Percentiles rank a stretch among this genome's conserved stretches.
Conservation (phyloP, 2,797 vertebrate genomes). For the Gadopsis marmoratus region DNA sequence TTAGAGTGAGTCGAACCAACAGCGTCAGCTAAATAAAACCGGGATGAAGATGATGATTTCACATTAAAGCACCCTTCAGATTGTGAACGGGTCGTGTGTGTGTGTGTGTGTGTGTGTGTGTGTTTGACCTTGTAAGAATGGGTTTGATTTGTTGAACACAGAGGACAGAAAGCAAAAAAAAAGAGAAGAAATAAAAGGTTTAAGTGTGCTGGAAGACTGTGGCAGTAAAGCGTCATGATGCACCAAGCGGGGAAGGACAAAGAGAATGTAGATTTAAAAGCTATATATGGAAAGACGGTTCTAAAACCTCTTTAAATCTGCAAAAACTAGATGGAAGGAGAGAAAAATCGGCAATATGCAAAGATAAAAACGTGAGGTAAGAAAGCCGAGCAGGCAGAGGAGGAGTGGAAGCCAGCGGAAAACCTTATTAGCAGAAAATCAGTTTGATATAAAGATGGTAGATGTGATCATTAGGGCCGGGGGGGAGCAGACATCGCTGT, state of each 20-base stretch:
- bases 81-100: background rate
- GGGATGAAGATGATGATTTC: conserved; percentile 55
- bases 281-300: background rate
- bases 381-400: conserved; percentile 13
- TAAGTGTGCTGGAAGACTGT: background rate
- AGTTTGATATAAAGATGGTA: conserved; percentile 57
- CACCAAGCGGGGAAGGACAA: background rate
- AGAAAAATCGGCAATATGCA: background rate
- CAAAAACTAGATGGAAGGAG: background rate
- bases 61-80: conserved; percentile 49
- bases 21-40: conserved; percentile 54
- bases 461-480: conserved; percentile 69
- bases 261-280: background rate
- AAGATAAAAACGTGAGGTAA: background rate
- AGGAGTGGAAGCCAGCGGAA: conserved; percentile 49
- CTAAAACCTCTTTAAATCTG: conserved; percentile 9
- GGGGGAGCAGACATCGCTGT: conserved; percentile 67
- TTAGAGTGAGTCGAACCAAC: conserved; percentile 35
- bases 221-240: conserved; percentile 7
- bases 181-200: conserved; percentile 9
- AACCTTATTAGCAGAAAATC: conserved; percentile 70
- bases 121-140: conserved; percentile 31
- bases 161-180: conserved; percentile 13
- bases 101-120: conserved; percentile 16
- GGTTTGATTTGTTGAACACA: conserved; percentile 19